phyloP scores from a whole-genome alignment of 2,888 invertebrate genomes.

The Idaea straminata region DNA sequence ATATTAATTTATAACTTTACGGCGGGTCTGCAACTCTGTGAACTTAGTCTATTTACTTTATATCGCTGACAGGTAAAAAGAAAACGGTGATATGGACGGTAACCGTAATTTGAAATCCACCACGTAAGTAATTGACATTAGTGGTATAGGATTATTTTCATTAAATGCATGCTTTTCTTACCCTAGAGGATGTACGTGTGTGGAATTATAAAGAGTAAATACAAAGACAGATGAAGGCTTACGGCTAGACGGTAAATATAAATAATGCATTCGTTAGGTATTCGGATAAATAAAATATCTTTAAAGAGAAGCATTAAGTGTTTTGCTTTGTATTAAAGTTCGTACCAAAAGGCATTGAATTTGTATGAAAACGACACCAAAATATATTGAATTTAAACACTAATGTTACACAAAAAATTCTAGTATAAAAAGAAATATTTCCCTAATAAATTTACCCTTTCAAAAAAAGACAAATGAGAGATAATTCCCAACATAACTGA shows the following conservation, averaged over 20 bases:
- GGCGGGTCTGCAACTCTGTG: too few relatives aligned
- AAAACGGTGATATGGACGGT: not conserved
- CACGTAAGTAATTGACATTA: slow-evolving; percentile 56
- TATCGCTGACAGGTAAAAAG: not conserved
- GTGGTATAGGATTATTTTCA: slow-evolving; percentile 60
- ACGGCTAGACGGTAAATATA: not conserved
- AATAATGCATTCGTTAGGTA: not conserved
- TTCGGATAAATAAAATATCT: not conserved
- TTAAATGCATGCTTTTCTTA: slow-evolving; percentile 58
- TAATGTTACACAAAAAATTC: too few relatives aligned
- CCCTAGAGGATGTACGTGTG: slow-evolving; percentile 45
- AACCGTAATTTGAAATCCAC: slow-evolving; percentile 33
- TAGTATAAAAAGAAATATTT: too few relatives aligned
- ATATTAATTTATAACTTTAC: too few relatives aligned
- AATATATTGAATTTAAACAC: too few relatives aligned
- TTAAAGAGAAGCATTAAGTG: not conserved
- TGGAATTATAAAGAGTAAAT: slow-evolving; percentile 32
- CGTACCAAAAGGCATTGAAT: too few relatives aligned
- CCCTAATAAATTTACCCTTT: too few relatives aligned
- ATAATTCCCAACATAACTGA: not conserved
- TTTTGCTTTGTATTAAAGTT: too few relatives aligned
- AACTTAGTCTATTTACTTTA: not conserved
- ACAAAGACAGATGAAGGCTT: not conserved
- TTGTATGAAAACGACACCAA: too few relatives aligned
- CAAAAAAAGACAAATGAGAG: not conserved